Conservation (phyloP, 1,140 invertebrate genomes). For the Adelges cooleyi region DNA sequence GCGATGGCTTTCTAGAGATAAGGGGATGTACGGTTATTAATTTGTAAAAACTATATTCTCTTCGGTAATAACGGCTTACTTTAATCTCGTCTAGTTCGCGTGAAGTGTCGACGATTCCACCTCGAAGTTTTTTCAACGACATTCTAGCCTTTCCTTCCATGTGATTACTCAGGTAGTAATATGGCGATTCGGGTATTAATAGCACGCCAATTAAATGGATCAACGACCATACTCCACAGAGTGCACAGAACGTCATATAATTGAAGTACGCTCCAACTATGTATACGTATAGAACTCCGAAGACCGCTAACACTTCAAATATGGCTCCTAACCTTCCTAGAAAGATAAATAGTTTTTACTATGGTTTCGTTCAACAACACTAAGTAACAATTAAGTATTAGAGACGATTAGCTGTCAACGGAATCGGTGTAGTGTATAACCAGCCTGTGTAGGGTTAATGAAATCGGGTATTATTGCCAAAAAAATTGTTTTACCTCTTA, state of each 20-base stretch:
- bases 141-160: conserved; percentile 18
- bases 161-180: conserved; percentile 49
- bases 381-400: no score
- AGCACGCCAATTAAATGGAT: conserved; percentile 52
- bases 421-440: no score
- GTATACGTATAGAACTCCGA: conserved; percentile 68
- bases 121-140: neutral
- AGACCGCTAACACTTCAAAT: conserved; percentile 67
- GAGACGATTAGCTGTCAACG: no score
- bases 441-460: no score
- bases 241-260: conserved; percentile 52
- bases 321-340: conserved; percentile 63
- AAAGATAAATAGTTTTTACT: no score
- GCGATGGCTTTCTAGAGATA: no score
- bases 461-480: no score
- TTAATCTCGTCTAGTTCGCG: neutral
- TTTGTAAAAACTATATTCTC: no score
- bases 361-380: no score
- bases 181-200: conserved; percentile 72
- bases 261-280: conserved; percentile 51
- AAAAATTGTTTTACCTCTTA: no score
- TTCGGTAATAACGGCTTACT: no score
- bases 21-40: no score
- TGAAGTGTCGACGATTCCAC: neutral
- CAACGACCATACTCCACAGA: conserved; percentile 53